A percentile compares a stretch with the other conserved stretches of the same genome.
Conservation (phyloP, 2,888 invertebrate genomes). For the Lasiommata megera region DNA sequence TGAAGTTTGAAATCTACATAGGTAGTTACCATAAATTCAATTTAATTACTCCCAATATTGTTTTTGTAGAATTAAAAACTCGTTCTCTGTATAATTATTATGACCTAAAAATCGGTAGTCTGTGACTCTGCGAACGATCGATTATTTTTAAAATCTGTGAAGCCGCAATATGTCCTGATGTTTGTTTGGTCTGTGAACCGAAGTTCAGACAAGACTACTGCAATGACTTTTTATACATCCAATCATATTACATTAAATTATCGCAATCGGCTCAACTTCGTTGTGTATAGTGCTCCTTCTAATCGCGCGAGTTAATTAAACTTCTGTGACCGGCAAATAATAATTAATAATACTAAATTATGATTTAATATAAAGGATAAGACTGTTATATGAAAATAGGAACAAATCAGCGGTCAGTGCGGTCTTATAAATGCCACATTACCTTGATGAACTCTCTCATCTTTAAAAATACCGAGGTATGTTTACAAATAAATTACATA, state of each 20-base stretch:
- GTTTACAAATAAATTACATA: constrained; percentile 22
- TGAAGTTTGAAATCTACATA: too few species aligned
- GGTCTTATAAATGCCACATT: neutral
- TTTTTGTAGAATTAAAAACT: too few species aligned
- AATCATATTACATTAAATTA: neutral
- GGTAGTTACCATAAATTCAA: too few species aligned
- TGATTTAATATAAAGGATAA: neutral
- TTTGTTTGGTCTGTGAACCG: neutral
- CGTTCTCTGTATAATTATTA: neutral
- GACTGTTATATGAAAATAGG: neutral
- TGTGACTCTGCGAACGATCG: neutral
- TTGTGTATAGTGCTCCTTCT: neutral
- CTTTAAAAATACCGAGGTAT: constrained; percentile 13
- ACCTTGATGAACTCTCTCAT: neutral
- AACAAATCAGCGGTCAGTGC: neutral
- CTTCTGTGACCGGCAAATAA: constrained; percentile 4
- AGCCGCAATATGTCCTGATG: neutral
- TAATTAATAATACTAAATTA: constrained; percentile 1
- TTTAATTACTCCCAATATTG: too few species aligned
- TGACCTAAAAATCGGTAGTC: neutral
- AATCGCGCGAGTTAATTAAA: neutral
- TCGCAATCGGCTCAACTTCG: too few species aligned
- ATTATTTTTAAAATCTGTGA: neutral
- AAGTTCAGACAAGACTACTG: neutral
- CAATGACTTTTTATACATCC: neutral